Evolutionary conservation across 2,797 vertebrate genomes (phyloP), one percentile per base, ranked within the genome.

Genomic region (Centroberyx gerrardi): DNA sequence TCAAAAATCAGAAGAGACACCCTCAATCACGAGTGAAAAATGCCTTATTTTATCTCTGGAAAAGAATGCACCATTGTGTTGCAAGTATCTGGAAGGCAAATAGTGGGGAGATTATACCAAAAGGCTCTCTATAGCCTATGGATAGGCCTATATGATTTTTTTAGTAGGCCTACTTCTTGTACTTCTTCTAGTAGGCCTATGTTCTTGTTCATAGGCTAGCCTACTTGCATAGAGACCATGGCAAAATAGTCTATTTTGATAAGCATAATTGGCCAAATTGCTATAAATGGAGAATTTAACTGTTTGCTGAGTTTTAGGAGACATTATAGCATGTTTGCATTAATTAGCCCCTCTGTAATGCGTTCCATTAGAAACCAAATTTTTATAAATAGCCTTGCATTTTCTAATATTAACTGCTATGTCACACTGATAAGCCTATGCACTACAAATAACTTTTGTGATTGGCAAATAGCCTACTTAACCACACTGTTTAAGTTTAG

Each of bases 31-130:
- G 44, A 59, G 40, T 68, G 51, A 72, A 52, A 65, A 82, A 71
- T 42, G 28, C 54, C 22, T 4, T 60, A 42, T 74, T 12, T 14
- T 31, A 38, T 44, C 59, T 31, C 13, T 4, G 12, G 3, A 49
- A 87, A 67, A 55, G 62, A 81, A 82, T 36, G 48, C 18, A 58
- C 55, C 63, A 18, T 46, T 81, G 72, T 81, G 55, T 81, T 42
- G 46, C 29, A 54, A 51, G 28, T 68, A n/a, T 55, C 29, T 54
- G 15, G 8, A 33, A 69, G 62, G 60, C 48, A 38, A 58, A 67
- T 74, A 49, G 9, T 42, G 40, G 10, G 40, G 53, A 49, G 27
- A 63, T 27, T 40, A 22, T 22, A 48, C 22, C 52, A 48, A 44
- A 66, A 49, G 17, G n/a, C 29, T 38, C 14, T 3, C 29, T 38